Base-by-base conservation (phyloP, 2,113 vertebrate species). In the Aix galericulata region DNA sequence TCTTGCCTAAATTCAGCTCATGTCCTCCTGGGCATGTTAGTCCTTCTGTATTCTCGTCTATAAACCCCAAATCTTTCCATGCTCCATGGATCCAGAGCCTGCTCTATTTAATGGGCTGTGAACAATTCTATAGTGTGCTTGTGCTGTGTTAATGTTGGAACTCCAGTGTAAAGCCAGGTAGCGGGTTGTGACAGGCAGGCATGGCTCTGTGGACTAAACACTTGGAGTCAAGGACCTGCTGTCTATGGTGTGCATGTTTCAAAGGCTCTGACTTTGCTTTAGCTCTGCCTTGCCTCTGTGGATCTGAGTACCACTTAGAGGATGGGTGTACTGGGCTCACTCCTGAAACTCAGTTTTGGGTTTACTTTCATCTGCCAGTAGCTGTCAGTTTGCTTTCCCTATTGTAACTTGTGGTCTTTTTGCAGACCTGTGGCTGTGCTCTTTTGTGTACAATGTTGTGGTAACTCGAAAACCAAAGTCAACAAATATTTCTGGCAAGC, bases 401-500 rank as follows among this genome's bases (percentile, higher is more conserved):
- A 5, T 27, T 53, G 38, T 62, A 87, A 69, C 6, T 44, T 52
- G 42, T 36, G 18, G 13, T 27, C 27, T 29, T 72, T 60, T 36
- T 64, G 38, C 42, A 89, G 40, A 81, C 26, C 0, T 58, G 38
- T 1, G 2, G 48, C 38, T 27, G 13, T 0, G 0, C 22, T 63
- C 32, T 86, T 74, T 52, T 73, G 25, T n/a, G 40, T 58, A 46
- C 52, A 22, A 11, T 34, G 23, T 20, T 66, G 34, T 5, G 6
- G 77, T 80, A 82, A 79, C 71, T 69, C 18, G 58, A 82, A 89
- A 55, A 17, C 44, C 13, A 21, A 62, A 31, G n/a, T 53, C 40
- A 60, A 31, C 42, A 53, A 32, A 17, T 52, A 29, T 10, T 52
- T 72, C 59, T 87, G 68, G 67, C 56, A 75, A 21, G 31, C 60